These are phyloP conservation scores for Netelia melanura DNA, from an alignment of 2,888 invertebrate genomes.

Conservation along the genomic window DNA sequence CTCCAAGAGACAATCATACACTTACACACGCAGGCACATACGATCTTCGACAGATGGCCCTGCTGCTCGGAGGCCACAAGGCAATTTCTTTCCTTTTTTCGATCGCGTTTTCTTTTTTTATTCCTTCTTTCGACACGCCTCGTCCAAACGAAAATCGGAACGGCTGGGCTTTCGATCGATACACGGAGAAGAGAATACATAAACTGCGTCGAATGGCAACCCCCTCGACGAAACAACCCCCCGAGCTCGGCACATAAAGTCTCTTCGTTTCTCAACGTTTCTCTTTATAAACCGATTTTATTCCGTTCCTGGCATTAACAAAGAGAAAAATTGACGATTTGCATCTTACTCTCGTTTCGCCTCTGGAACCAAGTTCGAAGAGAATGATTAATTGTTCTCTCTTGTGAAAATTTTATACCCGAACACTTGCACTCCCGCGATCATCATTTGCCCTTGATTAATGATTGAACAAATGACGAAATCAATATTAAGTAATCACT, in stretches of 20 bases:
- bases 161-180: conserved; percentile 41
- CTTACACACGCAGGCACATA: conserved; percentile 46
- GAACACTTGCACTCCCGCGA: not conserved
- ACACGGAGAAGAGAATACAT: conserved; percentile 48
- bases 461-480: conserved; percentile 48
- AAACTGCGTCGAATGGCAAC: conserved; percentile 1
- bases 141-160: conserved; percentile 52
- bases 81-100: conserved; percentile 55
- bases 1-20: conserved; percentile 15
- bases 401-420: not conserved
- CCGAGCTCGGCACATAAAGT: conserved; percentile 16
- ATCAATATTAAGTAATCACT: conserved; percentile 13
- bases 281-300: conserved; percentile 50
- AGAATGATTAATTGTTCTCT: conserved; percentile 56
- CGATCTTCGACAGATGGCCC: conserved; percentile 69
- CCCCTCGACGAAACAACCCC: conserved; percentile 32
- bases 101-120: conserved; percentile 19
- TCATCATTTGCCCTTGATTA: conserved; percentile 24
- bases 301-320: conserved; percentile 1
- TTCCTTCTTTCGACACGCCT: conserved; percentile 60
- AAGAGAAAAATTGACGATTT: conserved; percentile 38
- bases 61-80: conserved; percentile 54
- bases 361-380: conserved; percentile 14
- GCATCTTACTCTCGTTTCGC: conserved; percentile 38
- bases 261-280: conserved; percentile 26